phyloP scores from a whole-genome alignment of 2,888 invertebrate species.

The Andrena praecox region DNA sequence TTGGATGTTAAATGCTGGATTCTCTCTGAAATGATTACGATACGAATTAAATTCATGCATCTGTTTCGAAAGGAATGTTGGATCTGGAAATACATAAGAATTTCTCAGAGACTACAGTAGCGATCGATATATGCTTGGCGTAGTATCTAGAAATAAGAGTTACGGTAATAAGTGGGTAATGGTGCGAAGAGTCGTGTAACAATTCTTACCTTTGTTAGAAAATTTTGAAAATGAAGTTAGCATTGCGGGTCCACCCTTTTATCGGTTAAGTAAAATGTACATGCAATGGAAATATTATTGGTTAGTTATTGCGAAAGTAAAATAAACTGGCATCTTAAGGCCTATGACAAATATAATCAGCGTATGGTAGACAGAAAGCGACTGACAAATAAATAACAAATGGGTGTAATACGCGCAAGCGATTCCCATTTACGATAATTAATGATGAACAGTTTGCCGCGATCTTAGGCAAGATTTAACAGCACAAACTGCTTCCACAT shows the following conservation, averaged over 20 bases:
- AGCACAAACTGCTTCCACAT: background rate
- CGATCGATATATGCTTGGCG: too few species aligned
- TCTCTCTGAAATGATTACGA: slow-evolving; percentile 76
- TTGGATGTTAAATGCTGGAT: slow-evolving; percentile 80
- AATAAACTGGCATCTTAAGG: background rate
- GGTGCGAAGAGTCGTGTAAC: background rate
- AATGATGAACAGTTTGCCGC: background rate
- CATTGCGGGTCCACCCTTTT: slow-evolving; percentile 75
- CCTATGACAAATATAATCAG: slow-evolving; percentile 11
- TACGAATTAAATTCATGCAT: slow-evolving; percentile 23
- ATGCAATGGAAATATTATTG: slow-evolving; percentile 76
- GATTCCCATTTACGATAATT: background rate
- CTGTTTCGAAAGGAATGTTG: slow-evolving; percentile 8
- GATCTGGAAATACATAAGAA: background rate
- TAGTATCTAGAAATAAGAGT: background rate
- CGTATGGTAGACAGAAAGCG: background rate
- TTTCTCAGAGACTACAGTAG: background rate
- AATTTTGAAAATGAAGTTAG: slow-evolving; percentile 61
- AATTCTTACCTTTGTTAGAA: slow-evolving; percentile 75
- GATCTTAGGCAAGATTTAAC: background rate
- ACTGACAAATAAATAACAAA: slow-evolving; percentile 5
- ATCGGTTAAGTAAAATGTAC: slow-evolving; percentile 70
- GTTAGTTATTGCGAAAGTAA: slow-evolving; percentile 59
- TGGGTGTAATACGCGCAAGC: background rate
- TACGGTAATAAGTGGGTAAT: background rate